These are phyloP conservation scores for Stichopus horrens DNA, from an alignment of 53 echinoderm and acorn worm species.

Conservation along the genomic window DNA sequence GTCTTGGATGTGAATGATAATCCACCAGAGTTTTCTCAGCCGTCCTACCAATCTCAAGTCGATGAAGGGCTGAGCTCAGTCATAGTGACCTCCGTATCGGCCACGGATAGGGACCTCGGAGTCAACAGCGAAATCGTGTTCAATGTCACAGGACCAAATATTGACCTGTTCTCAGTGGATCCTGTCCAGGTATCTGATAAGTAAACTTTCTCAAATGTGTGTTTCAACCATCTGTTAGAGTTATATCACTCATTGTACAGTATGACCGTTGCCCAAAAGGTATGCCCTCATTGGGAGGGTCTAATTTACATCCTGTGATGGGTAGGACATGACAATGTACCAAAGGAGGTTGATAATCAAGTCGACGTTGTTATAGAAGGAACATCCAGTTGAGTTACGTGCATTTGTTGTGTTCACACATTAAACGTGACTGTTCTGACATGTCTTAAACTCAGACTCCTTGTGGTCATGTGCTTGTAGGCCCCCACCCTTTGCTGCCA, in stretches of 20 bases:
- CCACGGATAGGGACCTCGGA: slow-evolving; percentile 69
- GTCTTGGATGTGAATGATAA: slow-evolving; percentile 87
- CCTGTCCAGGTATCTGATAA: slow-evolving; percentile 14
- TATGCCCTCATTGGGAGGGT: not conserved
- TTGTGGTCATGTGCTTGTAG: too few relatives aligned
- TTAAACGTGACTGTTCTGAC: too few relatives aligned
- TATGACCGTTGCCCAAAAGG: not conserved
- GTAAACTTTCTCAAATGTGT: not conserved
- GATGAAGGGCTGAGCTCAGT: slow-evolving; percentile 70
- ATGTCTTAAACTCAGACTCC: too few relatives aligned
- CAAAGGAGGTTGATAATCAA: not conserved
- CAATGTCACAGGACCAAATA: slow-evolving; percentile 27
- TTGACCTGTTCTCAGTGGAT: slow-evolving; percentile 19
- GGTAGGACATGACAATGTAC: too few relatives aligned
- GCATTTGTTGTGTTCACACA: too few relatives aligned
- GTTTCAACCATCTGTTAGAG: not conserved
- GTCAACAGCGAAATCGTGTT: slow-evolving; percentile 72
- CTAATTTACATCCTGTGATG: not conserved
- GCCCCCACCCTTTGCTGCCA: too few relatives aligned
- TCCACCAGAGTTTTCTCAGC: slow-evolving; percentile 62
- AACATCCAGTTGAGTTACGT: not conserved
- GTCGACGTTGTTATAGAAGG: not conserved
- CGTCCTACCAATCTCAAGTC: slow-evolving; percentile 52
- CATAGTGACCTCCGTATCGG: slow-evolving; percentile 60
- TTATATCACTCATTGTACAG: not conserved